These are phyloP conservation scores for Gymnodraco acuticeps DNA, from an alignment of 2,797 vertebrate genomes.

Conservation along the genomic window DNA sequence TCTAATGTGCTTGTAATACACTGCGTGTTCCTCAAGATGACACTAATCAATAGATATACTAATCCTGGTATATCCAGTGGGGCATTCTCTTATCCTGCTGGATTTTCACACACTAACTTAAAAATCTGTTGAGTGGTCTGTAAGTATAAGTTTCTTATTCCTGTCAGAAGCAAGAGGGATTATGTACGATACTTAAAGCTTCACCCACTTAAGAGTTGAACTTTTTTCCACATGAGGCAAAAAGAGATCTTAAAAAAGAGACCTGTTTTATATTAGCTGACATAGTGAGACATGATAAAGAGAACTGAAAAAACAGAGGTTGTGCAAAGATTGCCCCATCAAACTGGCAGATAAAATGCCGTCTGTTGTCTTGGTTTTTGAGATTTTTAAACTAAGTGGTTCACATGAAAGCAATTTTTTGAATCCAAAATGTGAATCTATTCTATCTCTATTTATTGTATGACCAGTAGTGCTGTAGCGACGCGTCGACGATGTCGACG, in stretches of 20 bases:
- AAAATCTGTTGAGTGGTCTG: conserved; percentile 81
- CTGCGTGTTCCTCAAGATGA: conserved; percentile 79
- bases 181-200: conserved; percentile 78
- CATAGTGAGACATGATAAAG: conserved; percentile 47
- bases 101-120: conserved; percentile 82
- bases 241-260: conserved; percentile 44
- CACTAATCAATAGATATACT: conserved; percentile 86
- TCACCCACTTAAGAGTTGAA: conserved; percentile 68
- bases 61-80: conserved; percentile 83
- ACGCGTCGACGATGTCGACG: too few relatives aligned
- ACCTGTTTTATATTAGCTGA: conserved; percentile 55
- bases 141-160: conserved; percentile 78
- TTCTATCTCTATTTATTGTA: conserved; percentile 28
- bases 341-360: conserved; percentile 62
- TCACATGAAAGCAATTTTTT: conserved; percentile 46
- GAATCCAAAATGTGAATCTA: conserved; percentile 17
- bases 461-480: too few relatives aligned
- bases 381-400: conserved; percentile 53
- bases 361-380: conserved; percentile 59
- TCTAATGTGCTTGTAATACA: conserved; percentile 82
- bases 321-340: conserved; percentile 46
- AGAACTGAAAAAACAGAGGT: conserved; percentile 40
- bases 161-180: conserved; percentile 80
- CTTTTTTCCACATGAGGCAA: conserved; percentile 63
- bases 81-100: conserved; percentile 80